phyloP scores from a whole-genome alignment of 2,797 vertebrate genomes.

The Rhinoraja longicauda region DNA sequence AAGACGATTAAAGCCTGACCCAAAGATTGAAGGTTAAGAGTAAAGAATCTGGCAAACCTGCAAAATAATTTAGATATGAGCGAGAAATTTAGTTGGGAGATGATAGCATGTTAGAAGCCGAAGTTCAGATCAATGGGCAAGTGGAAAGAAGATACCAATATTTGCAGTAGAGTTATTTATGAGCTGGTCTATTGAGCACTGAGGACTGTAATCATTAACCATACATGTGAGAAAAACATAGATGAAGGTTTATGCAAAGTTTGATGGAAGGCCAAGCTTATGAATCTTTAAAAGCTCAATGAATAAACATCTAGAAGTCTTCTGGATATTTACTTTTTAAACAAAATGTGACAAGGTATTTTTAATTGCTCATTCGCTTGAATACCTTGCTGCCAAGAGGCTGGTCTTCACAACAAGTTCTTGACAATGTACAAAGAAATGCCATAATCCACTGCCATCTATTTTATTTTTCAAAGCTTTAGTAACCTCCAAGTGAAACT shows the following conservation, averaged over 20 bases:
- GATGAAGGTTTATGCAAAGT: not conserved
- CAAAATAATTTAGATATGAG: not conserved
- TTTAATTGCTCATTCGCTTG: constrained; percentile 15
- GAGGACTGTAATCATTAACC: not conserved
- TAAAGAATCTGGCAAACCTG: not conserved
- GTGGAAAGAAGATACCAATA: not conserved
- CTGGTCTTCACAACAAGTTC: constrained; percentile 36
- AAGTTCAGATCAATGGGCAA: not conserved
- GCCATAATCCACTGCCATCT: constrained; percentile 48
- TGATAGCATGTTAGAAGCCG: not conserved
- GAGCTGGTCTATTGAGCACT: not conserved
- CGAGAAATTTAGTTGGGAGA: not conserved
- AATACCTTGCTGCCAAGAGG: not conserved
- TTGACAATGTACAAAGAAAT: constrained; percentile 44
- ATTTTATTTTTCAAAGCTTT: constrained; percentile 44
- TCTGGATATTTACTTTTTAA: not conserved
- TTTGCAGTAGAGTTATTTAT: not conserved
- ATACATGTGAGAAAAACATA: not conserved
- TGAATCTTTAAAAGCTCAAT: constrained; percentile 1
- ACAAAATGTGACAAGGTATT: constrained; percentile 19
- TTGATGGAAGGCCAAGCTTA: not conserved
- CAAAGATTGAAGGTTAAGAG: not conserved
- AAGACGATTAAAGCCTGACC: not conserved
- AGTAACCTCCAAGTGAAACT: constrained; percentile 48
- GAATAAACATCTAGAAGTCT: constrained; percentile 13